A percentile compares a stretch with the other conserved stretches of the same genome.
phyloP scores from a whole-genome alignment of 2,113 vertebrate species.

The Bothrops jararaca region DNA sequence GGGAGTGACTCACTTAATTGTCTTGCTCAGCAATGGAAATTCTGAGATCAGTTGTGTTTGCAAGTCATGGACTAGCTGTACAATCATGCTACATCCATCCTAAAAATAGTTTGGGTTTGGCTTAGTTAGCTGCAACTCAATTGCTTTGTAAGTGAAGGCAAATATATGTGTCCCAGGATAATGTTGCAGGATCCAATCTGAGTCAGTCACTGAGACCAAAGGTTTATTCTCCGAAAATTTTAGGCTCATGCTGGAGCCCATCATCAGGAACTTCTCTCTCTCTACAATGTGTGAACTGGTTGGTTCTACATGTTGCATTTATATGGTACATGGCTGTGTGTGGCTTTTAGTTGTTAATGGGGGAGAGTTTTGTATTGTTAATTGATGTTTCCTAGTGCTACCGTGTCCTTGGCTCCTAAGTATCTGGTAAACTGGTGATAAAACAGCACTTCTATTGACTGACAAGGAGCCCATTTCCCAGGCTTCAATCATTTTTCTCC shows the following conservation, averaged over 20 bases:
- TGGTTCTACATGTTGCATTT: no score
- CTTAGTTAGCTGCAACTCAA: background rate
- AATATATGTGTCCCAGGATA: no score
- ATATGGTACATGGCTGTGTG: background rate
- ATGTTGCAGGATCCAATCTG: no score
- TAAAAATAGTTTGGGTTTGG: background rate
- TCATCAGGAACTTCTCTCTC: background rate
- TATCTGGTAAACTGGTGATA: background rate
- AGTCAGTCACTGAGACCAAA: no score
- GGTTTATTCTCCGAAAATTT: background rate
- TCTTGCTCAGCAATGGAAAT: background rate
- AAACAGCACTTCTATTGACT: background rate
- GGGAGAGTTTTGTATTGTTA: background rate
- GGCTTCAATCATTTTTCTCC: no score
- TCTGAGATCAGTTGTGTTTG: no score
- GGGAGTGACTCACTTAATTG: background rate
- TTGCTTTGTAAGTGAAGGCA: background rate
- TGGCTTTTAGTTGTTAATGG: background rate
- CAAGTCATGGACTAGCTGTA: no score
- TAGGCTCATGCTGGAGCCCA: background rate
- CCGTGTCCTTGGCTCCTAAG: background rate
- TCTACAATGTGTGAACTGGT: background rate
- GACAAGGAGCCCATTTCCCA: background rate
- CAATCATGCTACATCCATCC: background rate
- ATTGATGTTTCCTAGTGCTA: background rate